Conservation (phyloP, 2,888 invertebrate genomes). For the Catotricha subobsoleta region DNA sequence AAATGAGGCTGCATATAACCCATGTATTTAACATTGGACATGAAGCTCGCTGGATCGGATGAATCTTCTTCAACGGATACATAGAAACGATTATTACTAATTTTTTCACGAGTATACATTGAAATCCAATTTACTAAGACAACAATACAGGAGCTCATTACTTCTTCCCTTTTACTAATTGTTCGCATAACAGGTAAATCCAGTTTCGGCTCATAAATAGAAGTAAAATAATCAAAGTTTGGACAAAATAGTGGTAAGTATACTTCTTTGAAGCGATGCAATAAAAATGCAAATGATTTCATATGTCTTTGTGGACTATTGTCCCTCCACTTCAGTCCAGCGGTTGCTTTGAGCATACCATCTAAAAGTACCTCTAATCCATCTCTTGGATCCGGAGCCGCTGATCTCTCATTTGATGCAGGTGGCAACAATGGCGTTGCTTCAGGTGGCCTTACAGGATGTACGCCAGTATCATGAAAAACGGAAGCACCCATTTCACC, state of each 20-base stretch:
- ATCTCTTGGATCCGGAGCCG: slow-evolving; percentile 68
- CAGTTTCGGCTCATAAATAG: slow-evolving; percentile 67
- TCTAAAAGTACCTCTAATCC: slow-evolving; percentile 79
- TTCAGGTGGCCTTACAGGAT: slow-evolving; percentile 63
- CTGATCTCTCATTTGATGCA: slow-evolving; percentile 64
- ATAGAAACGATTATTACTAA: slow-evolving; percentile 17
- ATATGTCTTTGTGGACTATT: slow-evolving; percentile 57
- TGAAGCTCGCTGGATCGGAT: slow-evolving; percentile 19
- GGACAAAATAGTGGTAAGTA: slow-evolving; percentile 85
- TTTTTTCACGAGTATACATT: slow-evolving; percentile 58
- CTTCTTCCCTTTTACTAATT: slow-evolving; percentile 41
- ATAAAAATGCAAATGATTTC: slow-evolving; percentile 73
- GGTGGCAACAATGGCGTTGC: slow-evolving; percentile 63
- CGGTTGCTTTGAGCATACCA: slow-evolving; percentile 78
- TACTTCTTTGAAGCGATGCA: slow-evolving; percentile 78
- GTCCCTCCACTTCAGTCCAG: slow-evolving; percentile 81
- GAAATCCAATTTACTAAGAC: slow-evolving; percentile 81
- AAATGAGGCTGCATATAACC: slow-evolving; percentile 34
- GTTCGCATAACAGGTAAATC: slow-evolving; percentile 53
- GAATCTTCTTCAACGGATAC: slow-evolving; percentile 23
- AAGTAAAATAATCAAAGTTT: slow-evolving; percentile 59
- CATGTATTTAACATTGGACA: slow-evolving; percentile 16
- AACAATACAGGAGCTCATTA: slow-evolving; percentile 53
- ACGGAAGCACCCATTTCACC: slow-evolving; percentile 36
- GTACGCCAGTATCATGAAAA: slow-evolving; percentile 54